Base-by-base conservation (phyloP, 2,113 vertebrate genomes). In the Elaphurus davidianus region DNA sequence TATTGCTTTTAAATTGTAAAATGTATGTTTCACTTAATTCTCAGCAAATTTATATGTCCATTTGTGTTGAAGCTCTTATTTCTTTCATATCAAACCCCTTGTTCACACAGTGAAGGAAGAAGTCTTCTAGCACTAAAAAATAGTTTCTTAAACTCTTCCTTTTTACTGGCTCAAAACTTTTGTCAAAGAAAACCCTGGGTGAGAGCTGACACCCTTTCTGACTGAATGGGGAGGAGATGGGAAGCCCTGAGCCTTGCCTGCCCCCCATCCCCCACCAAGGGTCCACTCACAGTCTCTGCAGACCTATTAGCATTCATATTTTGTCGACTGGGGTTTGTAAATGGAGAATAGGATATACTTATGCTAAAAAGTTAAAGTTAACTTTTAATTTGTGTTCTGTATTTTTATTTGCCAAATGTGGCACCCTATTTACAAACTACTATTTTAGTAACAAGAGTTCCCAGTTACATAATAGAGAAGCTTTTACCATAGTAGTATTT, bases 1-100 rank as follows among this genome's bases (percentile, higher is more conserved):
- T 82, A 91, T 93, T 81, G 67, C 86, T 88, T 81, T 33, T 64
- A 94, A 93, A 91, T 91, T 91, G 2, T 89, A 60, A 91, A 83
- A 67, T 25, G 25, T 50, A 82, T 71, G n/a, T 78, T 91, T 96
- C 59, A 50, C 40, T 76, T 50, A 47, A 3, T 55, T 67, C 90
- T 97, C 79, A 86, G 62, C 43, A 87, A 96, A 91, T 86, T 33
- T 87, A 54, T 50, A 60, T 78, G 45, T 57, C 57, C 14, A 19
- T 85, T 55, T 54, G 57, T 43, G 12, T 88, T 62, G 36, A 92
- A 3, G 13, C 59, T 54, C 54, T 43, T 12, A 7, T 45, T 64
- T 94, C 45, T 55, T 93, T 90, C 10, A 12, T 83, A 79, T 84
- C 62, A 83, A 90, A 84, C n/a, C 33, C 59, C 17, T 94, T 92